Conservation (phyloP, 1,140 invertebrate genomes). For the Bemisia tabaci region DNA sequence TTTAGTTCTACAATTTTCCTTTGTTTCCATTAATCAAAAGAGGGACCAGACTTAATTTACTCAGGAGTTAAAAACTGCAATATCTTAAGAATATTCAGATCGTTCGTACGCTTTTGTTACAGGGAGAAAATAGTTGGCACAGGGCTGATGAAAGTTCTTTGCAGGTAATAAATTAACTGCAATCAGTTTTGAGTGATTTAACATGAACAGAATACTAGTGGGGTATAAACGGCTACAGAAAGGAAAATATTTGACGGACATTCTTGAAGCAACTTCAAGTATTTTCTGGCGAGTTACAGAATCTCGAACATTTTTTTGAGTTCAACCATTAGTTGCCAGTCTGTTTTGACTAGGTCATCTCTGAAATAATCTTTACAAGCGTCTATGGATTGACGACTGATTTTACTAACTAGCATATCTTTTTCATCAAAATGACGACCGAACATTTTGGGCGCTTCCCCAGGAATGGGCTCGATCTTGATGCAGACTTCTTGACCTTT, state of each 20-base stretch:
- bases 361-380: slow-evolving; percentile 98
- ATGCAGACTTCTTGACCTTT: slow-evolving; percentile 98
- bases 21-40: too few relatives aligned
- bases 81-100: too few relatives aligned
- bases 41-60: too few relatives aligned
- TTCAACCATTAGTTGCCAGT: slow-evolving; percentile 97
- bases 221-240: too few relatives aligned
- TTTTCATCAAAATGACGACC: slow-evolving; percentile 95
- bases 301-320: slow-evolving; percentile 97
- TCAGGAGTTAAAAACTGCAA: too few relatives aligned
- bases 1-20: too few relatives aligned
- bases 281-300: slow-evolving; percentile 44
- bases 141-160: too few relatives aligned
- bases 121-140: too few relatives aligned
- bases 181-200: too few relatives aligned
- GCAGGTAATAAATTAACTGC: too few relatives aligned
- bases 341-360: slow-evolving; percentile 86
- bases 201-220: too few relatives aligned
- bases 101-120: too few relatives aligned
- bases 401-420: slow-evolving; percentile 93
- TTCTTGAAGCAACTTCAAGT: background rate
- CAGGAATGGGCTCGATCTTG: slow-evolving; percentile 92
- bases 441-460: slow-evolving; percentile 95
- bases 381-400: slow-evolving; percentile 93
- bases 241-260: background rate